Conservation (phyloP, 2,888 invertebrate genomes). For the Hoplodrina blanda region DNA sequence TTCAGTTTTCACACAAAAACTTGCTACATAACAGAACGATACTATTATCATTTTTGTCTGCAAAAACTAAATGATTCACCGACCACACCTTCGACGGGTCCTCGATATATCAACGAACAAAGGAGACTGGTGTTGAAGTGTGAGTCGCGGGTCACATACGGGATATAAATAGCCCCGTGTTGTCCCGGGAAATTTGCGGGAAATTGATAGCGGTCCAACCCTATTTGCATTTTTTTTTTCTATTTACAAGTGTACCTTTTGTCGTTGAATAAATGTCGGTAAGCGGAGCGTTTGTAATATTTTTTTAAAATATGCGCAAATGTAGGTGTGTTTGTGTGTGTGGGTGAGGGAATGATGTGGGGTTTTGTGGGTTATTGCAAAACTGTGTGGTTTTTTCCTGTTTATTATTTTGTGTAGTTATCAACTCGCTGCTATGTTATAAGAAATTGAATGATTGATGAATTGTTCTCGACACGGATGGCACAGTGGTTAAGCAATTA, state of each 20-base stretch:
- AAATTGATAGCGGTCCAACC: slow-evolving; percentile 75
- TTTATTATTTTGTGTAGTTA: not conserved
- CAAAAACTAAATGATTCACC: slow-evolving; percentile 70
- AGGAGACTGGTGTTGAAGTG: slow-evolving; percentile 76
- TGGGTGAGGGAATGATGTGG: slow-evolving; percentile 33
- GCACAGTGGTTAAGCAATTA: no score
- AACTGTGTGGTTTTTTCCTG: not conserved
- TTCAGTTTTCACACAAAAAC: slow-evolving; percentile 6
- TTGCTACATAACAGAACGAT: slow-evolving; percentile 10
- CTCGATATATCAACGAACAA: slow-evolving; percentile 75
- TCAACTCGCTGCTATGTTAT: not conserved
- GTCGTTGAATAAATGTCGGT: slow-evolving; percentile 56
- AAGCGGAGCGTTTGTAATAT: slow-evolving; percentile 51
- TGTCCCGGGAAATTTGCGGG: slow-evolving; percentile 69
- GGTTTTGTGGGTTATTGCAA: slow-evolving; percentile 22
- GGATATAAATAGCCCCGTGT: slow-evolving; percentile 71
- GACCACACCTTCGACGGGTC: slow-evolving; percentile 73
- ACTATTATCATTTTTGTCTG: slow-evolving; percentile 43
- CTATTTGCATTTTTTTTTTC: slow-evolving; percentile 73
- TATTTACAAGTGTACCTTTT: slow-evolving; percentile 72
- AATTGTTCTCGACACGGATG: no score
- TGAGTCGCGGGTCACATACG: slow-evolving; percentile 77
- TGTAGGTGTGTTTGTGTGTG: slow-evolving; percentile 26
- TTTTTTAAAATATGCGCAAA: slow-evolving; percentile 53
- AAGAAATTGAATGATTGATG: not conserved